These are phyloP conservation scores for Calephelis perditalis DNA, from an alignment of 2,888 invertebrate species.

Conservation along the genomic window DNA sequence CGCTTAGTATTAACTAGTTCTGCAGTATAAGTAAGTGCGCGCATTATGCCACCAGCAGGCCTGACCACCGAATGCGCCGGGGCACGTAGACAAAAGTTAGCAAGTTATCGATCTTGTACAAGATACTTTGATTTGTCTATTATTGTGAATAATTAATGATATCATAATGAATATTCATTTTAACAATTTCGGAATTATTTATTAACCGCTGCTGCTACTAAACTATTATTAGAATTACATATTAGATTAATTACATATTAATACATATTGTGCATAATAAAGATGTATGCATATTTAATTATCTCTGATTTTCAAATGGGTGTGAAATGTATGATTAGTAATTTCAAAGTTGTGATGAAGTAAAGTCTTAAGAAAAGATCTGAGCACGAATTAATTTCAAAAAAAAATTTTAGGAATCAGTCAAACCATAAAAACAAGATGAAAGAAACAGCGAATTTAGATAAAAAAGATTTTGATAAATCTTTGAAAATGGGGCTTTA, in stretches of 20 bases:
- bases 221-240: not conserved
- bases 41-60: too few relatives aligned
- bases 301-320: not conserved
- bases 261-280: not conserved
- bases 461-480: constrained; percentile 12
- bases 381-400: too few relatives aligned
- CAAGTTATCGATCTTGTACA: too few relatives aligned
- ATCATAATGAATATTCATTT: not conserved
- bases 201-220: not conserved
- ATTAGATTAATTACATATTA: too few relatives aligned
- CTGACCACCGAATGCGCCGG: too few relatives aligned
- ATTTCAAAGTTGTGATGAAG: not conserved
- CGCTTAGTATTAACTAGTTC: too few relatives aligned
- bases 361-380: not conserved
- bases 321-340: not conserved
- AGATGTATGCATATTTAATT: not conserved
- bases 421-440: not conserved
- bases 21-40: too few relatives aligned
- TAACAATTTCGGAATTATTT: not conserved
- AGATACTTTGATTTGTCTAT: too few relatives aligned
- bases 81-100: too few relatives aligned
- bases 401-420: too few relatives aligned
- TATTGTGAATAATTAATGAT: not conserved
- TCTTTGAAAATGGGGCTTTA: not conserved
- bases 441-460: not conserved